These are phyloP conservation scores for Gyps fulvus DNA, from an alignment of 2,113 vertebrate genomes.

Conservation along the genomic window DNA sequence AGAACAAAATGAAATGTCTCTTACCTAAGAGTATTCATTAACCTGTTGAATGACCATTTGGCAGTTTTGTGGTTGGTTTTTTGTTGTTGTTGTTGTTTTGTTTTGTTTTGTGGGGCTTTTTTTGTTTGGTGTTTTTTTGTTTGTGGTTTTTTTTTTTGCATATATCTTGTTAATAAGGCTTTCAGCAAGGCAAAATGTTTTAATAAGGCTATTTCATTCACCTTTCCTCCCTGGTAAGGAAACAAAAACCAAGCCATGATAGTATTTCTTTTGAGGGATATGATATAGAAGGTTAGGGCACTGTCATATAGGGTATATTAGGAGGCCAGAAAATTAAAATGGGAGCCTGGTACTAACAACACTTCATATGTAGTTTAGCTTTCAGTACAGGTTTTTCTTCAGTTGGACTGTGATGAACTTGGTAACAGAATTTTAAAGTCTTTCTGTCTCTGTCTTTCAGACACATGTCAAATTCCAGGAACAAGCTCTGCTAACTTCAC, in stretches of 20 bases:
- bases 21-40: neutral
- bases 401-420: neutral
- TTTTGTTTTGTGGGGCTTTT: neutral
- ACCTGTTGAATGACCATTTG: neutral
- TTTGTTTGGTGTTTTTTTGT: too few species aligned
- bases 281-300: neutral
- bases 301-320: neutral
- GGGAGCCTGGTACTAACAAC: neutral
- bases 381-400: neutral
- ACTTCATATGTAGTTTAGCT: neutral
- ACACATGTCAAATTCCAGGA: constrained; percentile 52
- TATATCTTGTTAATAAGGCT: neutral
- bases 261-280: neutral
- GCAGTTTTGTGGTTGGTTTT: too few species aligned
- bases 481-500: neutral
- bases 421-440: neutral
- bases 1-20: neutral
- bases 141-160: neutral
- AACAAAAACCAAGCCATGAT: neutral
- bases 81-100: neutral
- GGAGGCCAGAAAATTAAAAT: neutral
- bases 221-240: neutral
- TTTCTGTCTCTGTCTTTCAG: constrained; percentile 43
- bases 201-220: neutral
- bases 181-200: neutral